Conservation (phyloP, 2,797 vertebrate genomes). For the Hypotaenidia okinawae region DNA sequence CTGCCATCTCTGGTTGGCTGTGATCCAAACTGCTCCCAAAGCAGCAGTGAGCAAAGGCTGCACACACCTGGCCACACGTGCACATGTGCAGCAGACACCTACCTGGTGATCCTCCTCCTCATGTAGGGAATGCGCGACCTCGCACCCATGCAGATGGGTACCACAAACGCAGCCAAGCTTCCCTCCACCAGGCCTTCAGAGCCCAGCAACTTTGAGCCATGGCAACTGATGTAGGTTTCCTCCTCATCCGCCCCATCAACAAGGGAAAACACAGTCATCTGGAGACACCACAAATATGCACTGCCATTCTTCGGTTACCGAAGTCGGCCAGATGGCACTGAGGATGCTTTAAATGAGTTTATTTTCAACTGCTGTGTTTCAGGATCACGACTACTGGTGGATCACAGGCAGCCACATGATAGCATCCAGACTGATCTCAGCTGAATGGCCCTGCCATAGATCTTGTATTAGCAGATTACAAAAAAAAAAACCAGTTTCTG, state of each 20-base stretch:
- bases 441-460: neutral
- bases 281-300: neutral
- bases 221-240: neutral
- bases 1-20: fast-evolving
- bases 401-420: neutral
- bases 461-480: neutral
- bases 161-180: neutral
- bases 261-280: neutral
- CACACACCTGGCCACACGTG: fast-evolving
- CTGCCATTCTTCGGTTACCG: neutral
- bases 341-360: neutral
- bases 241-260: neutral
- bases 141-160: neutral
- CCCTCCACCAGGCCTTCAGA: neutral
- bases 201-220: neutral
- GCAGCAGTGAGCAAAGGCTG: neutral
- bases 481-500: neutral
- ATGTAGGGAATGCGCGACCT: fast-evolving
- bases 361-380: neutral
- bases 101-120: neutral
- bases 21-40: neutral
- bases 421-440: neutral
- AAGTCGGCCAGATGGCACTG: neutral
- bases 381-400: neutral
- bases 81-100: fast-evolving